These are phyloP conservation scores for Leptocoma aspasia DNA, from an alignment of 2,113 vertebrate genomes.

Conservation along the genomic window DNA sequence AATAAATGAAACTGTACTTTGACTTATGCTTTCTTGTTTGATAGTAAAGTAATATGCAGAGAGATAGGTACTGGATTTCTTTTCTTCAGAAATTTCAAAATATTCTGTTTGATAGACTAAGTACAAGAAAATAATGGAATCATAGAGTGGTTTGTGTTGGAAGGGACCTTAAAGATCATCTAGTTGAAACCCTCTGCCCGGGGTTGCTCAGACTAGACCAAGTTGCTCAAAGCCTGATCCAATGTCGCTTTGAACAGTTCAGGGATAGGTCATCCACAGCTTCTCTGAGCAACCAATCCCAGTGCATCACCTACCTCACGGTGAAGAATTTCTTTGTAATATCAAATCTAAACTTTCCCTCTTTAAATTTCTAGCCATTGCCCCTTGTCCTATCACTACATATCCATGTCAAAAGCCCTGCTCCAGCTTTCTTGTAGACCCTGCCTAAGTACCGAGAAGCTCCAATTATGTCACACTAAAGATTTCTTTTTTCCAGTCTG, in stretches of 20 bases:
- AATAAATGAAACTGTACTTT: not conserved
- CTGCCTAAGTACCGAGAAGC: not conserved
- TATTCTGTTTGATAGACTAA: rapidly evolving
- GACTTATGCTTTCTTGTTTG: not conserved
- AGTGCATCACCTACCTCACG: not conserved
- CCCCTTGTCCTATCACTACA: not conserved
- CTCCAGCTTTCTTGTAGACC: not conserved
- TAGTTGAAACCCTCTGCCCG: not conserved
- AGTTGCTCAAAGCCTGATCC: not conserved
- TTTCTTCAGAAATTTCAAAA: not conserved
- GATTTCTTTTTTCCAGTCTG: not conserved
- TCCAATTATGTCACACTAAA: not conserved
- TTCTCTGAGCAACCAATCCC: not conserved
- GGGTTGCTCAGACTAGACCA: not conserved
- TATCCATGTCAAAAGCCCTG: not conserved
- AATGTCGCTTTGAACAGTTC: not conserved
- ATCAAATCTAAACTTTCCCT: not conserved
- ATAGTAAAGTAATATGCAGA: not conserved
- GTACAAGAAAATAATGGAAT: not conserved
- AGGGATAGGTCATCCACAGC: not conserved
- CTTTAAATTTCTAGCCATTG: not conserved
- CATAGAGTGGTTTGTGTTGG: not conserved
- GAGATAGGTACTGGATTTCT: rapidly evolving
- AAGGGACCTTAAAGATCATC: not conserved
- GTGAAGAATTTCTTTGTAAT: not conserved